A percentile compares a stretch with the other conserved stretches of the same genome.
Conservation (phyloP, 2,797 vertebrate species). For the Phalanger gymnotis region DNA sequence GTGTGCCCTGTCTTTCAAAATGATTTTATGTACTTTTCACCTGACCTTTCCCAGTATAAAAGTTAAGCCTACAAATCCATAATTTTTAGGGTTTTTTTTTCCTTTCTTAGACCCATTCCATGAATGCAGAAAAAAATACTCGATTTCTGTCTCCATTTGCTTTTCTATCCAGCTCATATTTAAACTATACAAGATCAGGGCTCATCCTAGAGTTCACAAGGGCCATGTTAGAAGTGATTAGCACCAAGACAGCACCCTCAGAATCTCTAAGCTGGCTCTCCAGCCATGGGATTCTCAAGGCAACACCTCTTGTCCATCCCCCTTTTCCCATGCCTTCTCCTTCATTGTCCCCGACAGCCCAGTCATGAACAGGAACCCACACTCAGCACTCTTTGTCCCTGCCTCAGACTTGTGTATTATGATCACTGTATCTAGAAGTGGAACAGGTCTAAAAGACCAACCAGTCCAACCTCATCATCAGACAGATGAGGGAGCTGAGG, state of each 20-base stretch:
- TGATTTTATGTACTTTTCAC: neutral
- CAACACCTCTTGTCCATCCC: neutral
- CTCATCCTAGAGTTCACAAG: neutral
- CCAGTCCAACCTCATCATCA: neutral
- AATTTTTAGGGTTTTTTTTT: neutral
- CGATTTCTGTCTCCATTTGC: slow-evolving; percentile 8
- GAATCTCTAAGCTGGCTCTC: neutral
- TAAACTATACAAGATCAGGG: neutral
- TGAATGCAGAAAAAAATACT: neutral
- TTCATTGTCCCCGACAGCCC: neutral
- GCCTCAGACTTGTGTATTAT: neutral
- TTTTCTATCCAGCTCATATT: neutral
- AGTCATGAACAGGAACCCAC: neutral
- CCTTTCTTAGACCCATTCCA: neutral
- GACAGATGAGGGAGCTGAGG: neutral
- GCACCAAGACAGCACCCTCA: neutral
- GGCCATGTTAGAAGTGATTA: neutral
- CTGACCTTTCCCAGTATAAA: neutral
- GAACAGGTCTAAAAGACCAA: neutral
- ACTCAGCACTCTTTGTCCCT: neutral
- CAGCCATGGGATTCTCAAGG: neutral
- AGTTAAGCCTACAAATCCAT: neutral
- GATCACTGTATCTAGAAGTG: neutral
- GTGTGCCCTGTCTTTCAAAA: neutral
- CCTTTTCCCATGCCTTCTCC: neutral